A percentile compares a stretch with the other conserved stretches of the same genome.
Evolutionary conservation across 2,797 vertebrate species (phyloP).

Genomic region (Telmatherina bonti): DNA sequence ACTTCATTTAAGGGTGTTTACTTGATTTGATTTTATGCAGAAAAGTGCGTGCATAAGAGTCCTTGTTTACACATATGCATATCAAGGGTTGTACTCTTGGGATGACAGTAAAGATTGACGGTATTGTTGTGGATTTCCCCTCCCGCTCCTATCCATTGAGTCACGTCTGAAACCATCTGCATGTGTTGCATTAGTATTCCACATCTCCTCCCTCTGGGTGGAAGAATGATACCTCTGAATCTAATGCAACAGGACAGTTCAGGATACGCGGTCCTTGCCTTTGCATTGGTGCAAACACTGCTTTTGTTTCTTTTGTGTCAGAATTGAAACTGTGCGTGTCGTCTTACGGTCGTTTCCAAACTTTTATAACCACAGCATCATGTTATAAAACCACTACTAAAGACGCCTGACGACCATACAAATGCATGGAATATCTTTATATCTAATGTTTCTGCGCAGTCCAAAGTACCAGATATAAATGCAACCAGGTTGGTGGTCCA

Average conservation of each 20-base stretch:
- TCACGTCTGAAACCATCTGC: conserved; percentile 41
- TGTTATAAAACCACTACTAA: background rate
- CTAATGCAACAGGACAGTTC: conserved; percentile 47
- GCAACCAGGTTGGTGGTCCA: too few species aligned
- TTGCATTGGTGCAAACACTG: conserved; percentile 9
- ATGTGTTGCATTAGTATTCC: conserved; percentile 55
- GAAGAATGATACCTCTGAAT: conserved; percentile 30
- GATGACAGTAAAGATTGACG: conserved; percentile 58
- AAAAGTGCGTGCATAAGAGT: conserved; percentile 27
- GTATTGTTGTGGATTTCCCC: conserved; percentile 35
- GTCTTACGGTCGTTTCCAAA: background rate
- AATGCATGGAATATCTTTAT: background rate
- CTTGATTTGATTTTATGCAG: conserved; percentile 66
- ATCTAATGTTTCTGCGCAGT: background rate
- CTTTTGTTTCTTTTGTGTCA: background rate
- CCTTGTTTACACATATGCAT: conserved; percentile 64
- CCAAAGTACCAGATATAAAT: background rate
- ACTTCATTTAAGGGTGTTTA: conserved; percentile 59
- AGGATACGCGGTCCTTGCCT: conserved; percentile 57
- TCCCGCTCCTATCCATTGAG: conserved; percentile 33
- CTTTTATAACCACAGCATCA: background rate
- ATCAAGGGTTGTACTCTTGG: conserved; percentile 45
- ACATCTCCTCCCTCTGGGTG: conserved; percentile 42
- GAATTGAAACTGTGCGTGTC: background rate
- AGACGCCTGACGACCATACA: background rate